Percentiles rank a stretch among this genome's conserved stretches.
phyloP scores from a whole-genome alignment of 2,113 vertebrate species.

The Hystrix cristata region DNA sequence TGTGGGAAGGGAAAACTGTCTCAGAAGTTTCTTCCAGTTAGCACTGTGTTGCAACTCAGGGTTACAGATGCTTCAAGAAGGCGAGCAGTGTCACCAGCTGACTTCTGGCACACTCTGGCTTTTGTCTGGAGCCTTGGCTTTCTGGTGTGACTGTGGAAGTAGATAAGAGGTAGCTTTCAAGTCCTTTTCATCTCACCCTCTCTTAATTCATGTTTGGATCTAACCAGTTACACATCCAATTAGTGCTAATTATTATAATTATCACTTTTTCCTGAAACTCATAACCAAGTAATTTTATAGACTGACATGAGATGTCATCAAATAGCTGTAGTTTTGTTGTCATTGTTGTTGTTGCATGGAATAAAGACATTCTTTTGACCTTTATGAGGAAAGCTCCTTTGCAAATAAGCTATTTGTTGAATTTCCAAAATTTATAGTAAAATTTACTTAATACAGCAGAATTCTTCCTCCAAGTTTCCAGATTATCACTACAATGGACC shows the following conservation, averaged over 20 bases:
- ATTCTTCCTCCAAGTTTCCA: not conserved
- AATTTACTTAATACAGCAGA: not conserved
- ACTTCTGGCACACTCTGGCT: not conserved
- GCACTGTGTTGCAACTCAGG: not conserved
- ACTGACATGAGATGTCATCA: slow-evolving; percentile 9
- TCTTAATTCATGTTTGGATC: slow-evolving; percentile 45
- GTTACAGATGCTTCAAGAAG: not conserved
- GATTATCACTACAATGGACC: not conserved
- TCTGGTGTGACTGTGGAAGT: not conserved
- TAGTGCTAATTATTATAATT: slow-evolving; percentile 46
- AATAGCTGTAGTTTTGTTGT: slow-evolving; percentile 16
- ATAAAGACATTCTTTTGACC: slow-evolving; percentile 41
- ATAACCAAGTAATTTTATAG: slow-evolving; percentile 57
- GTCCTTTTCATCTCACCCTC: not conserved
- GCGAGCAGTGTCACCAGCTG: not conserved
- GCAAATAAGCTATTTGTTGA: slow-evolving; percentile 36
- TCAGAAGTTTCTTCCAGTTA: slow-evolving; percentile 26
- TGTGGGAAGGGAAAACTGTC: not conserved
- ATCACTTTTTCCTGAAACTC: slow-evolving; percentile 48
- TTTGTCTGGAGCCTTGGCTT: not conserved
- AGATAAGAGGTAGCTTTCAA: not conserved
- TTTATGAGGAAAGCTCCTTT: slow-evolving; percentile 25
- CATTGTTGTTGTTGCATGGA: not conserved
- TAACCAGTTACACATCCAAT: slow-evolving; percentile 36
- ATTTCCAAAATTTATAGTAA: slow-evolving; percentile 35